Base-by-base conservation (phyloP, 2,888 invertebrate species). In the Cancer borealis region DNA sequence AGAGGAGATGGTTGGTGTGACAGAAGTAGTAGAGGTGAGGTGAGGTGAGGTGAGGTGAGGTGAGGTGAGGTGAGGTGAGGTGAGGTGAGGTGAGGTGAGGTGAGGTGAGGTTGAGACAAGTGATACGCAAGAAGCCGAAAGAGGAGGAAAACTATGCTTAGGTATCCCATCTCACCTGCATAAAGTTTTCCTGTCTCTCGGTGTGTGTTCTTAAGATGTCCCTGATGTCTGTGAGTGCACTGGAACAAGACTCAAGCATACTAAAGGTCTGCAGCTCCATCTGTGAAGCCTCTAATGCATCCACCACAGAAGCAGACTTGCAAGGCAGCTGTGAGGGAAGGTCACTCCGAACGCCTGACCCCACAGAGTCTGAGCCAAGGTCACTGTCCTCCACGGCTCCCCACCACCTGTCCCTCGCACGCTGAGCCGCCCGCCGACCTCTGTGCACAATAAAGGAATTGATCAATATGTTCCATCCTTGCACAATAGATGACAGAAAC, bases 381-480 rank as follows among this genome's bases (percentile, higher is more conserved):
- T 94, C 94, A 6, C 91, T 93, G 39, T 94, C 94, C 49, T 94
- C 94, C 60, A 93, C 94, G 6, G 93, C 92, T 17, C 94, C 94
- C 93, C 93, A 92, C 94, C 94, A 94, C n/a, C 90, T 84, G 49
- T 92, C 93, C 73, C 94, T 49, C 17, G 94, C 94, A 26, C 92
- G 90, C 49, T 88, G 90, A 8, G 94, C 94, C 26, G 94, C 93
- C 14, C 91, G 84, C 10, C 94, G 92, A 26, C 91, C 47, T 39
- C 94, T 93, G 60, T 3, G 3, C 2, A 5, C 12, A 84, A 17
- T 3, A 12, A 39, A 39, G 84, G 30, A 3, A 39, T 0, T 4
- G n/a, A 66, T n/a, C 3, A 21, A 21, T 21, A 66, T 21, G 21
- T 17, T 21, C 21, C 3, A 8, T 17, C 14, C 66, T 4, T 21